Evolutionary conservation across 2,888 invertebrate species (phyloP), one percentile per base, ranked within the genome.

Genomic region (Tipula helvola): DNA sequence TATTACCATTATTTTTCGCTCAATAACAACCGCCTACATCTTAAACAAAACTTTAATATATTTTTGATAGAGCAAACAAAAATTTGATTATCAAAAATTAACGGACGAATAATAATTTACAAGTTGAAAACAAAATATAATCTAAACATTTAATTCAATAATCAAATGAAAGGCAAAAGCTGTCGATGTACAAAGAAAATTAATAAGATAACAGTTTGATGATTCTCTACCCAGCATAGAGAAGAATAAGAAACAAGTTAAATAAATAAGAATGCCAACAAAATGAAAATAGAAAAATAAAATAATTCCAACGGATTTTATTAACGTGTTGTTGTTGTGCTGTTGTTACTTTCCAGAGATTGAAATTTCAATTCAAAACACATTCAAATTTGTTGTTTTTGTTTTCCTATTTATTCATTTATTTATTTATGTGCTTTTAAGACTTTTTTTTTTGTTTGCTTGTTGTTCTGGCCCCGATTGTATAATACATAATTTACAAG

Each of bases 341-440:
- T 28, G 71, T 10, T 71, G 10, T 28, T 71, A 28, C 28, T 71
- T 71, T 2, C 71, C 71, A 28, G 28, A 71, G 28, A 71, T 71
- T 28, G 12, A 71, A 71, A 71, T 71, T 71, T 71, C 71, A 71
- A 71, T 71, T 71, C 71, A 71, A 71, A 71, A 71, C 71, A 71
- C 71, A 71, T 71, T 71, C 71, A 71, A 71, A 71, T 71, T 71
- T 71, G 28, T 28, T 71, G 71, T 71, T 10, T 10, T 71, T 28
- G 28, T 71, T 28, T 71, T 71, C 10, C 71, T 71, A 71, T 71
- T 71, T 57, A 57, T 57, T 57, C 52, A 57, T 39, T 57, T 71
- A 71, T 71, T 71, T 71, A 71, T 71, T 71, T 71, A 71, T 71
- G 71, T 71, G 71, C 71, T 71, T 71, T 71, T 71, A 71, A 71